Percentiles rank a stretch among this genome's conserved stretches.
Evolutionary conservation across 1,140 invertebrate species (phyloP).

Genomic region (Drosophila neocordata): DNA sequence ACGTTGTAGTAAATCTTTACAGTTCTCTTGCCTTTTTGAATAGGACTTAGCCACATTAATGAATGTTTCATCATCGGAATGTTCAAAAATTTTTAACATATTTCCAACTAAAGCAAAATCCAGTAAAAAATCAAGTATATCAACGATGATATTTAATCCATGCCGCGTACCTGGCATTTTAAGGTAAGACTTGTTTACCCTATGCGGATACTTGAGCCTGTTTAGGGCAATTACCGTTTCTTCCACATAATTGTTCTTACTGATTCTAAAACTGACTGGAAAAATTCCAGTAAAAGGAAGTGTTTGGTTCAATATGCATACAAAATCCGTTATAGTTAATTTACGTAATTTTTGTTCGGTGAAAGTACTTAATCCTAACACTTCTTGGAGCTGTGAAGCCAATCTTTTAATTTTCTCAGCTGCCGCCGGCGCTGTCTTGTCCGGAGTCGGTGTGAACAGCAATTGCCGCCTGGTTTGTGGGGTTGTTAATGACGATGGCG

Average conservation of each 20-base stretch:
- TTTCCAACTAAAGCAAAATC: slow-evolving; percentile 24
- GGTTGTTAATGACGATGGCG: neutral
- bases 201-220: slow-evolving; percentile 34
- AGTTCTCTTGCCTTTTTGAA: neutral
- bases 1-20: neutral
- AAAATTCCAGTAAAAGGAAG: slow-evolving; percentile 18
- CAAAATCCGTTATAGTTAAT: slow-evolving; percentile 39
- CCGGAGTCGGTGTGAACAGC: neutral
- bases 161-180: slow-evolving; percentile 23
- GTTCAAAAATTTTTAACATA: neutral
- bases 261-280: slow-evolving; percentile 16
- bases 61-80: slow-evolving; percentile 2
- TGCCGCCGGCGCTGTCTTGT: neutral
- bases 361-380: slow-evolving; percentile 17
- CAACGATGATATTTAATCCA: slow-evolving; percentile 19
- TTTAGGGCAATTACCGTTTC: slow-evolving; percentile 32
- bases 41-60: neutral
- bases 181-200: slow-evolving; percentile 31
- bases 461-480: neutral
- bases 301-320: slow-evolving; percentile 33
- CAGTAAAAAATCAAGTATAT: slow-evolving; percentile 48
- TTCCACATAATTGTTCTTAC: slow-evolving; percentile 26
- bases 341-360: slow-evolving; percentile 19
- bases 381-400: neutral
- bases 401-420: slow-evolving; percentile 28